A percentile compares a stretch with the other conserved stretches of the same genome.
phyloP scores from a whole-genome alignment of 92 coral and sea anemone genomes.

The Plumapathes pennacea region DNA sequence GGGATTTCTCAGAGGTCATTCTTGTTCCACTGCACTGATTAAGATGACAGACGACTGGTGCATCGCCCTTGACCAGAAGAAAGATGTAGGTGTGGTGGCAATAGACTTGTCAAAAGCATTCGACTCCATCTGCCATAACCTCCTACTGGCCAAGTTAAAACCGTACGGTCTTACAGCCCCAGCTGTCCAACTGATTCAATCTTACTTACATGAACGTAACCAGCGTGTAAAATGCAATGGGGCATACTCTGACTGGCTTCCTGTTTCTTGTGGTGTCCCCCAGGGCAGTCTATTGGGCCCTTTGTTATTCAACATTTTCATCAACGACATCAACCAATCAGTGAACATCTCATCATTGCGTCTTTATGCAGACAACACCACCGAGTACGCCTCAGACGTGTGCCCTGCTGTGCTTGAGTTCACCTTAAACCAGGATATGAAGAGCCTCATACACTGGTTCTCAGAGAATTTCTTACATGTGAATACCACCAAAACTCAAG shows the following conservation, averaged over 20 bases:
- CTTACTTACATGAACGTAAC: conserved; percentile 19
- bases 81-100: conserved; percentile 44
- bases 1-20: conserved; percentile 26
- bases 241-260: conserved; percentile 45
- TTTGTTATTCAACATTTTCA: conserved; percentile 35
- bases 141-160: conserved; percentile 37
- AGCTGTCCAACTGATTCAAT: conserved; percentile 28
- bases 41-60: conserved; percentile 26
- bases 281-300: conserved; percentile 50
- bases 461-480: conserved; percentile 4
- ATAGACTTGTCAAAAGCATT: conserved; percentile 43
- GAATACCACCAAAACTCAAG: conserved; percentile 10
- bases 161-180: conserved; percentile 45
- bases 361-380: conserved; percentile 30
- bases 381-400: conserved; percentile 17
- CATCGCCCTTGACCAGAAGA: conserved; percentile 21
- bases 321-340: conserved; percentile 25
- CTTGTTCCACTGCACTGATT: conserved; percentile 7
- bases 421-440: conserved; percentile 10
- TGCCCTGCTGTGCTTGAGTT: conserved; percentile 19
- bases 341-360: conserved; percentile 10
- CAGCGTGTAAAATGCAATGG: conserved; percentile 62
- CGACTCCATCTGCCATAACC: conserved; percentile 46
- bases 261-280: conserved; percentile 49
- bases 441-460: conserved; percentile 16